Evolutionary conservation across 2,113 vertebrate species (phyloP), one percentile per base, ranked within the genome.

Genomic region (Alectura lathami): DNA sequence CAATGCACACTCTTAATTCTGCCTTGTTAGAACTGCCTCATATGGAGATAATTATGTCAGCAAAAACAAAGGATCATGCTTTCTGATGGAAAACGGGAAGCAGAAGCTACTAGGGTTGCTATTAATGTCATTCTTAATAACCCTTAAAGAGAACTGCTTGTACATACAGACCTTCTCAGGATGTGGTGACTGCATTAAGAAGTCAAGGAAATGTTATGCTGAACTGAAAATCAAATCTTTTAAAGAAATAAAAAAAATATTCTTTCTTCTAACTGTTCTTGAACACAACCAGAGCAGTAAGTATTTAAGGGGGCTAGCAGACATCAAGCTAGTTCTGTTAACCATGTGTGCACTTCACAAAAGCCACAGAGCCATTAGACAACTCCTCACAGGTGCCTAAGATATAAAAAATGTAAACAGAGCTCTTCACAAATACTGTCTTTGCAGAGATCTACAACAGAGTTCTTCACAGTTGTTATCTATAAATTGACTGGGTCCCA

Each of bases 21-120:
- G 80, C 73, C 56, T 90, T 82, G 77, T 89, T 91, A 94, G 48
- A 96, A 76, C 66, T 53, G 86, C 56, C 66, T 95, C 30, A 60
- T 64, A 64, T 53, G 66, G 69, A 94, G 77, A 57, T 62, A 94
- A 92, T 95, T 92, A 88, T 84, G 80, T 82, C 92, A 89, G 94
- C 62, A 91, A 79, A 94, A 96, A 75, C 86, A 92, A 94, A 91
- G 43, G 69, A 79, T 68, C 8, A 0, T 60, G 57, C 84, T 94
- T 95, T 93, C 74, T 86, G 48, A 83, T 8, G 48, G 57, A 82
- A 70, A 94, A 89, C 53, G 57, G 84, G 66, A 91, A 89, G 74
- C 48, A 89, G 53, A 72, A 91, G 62, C 69, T 60, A 40, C 40
- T 5, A 91, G 62, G 53, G 64, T 87, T 94, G 77, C 81, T 92